Evolutionary conservation across 2,797 vertebrate genomes (phyloP), one percentile per base, ranked within the genome.

Genomic region (Coccyzus lansbergi): DNA sequence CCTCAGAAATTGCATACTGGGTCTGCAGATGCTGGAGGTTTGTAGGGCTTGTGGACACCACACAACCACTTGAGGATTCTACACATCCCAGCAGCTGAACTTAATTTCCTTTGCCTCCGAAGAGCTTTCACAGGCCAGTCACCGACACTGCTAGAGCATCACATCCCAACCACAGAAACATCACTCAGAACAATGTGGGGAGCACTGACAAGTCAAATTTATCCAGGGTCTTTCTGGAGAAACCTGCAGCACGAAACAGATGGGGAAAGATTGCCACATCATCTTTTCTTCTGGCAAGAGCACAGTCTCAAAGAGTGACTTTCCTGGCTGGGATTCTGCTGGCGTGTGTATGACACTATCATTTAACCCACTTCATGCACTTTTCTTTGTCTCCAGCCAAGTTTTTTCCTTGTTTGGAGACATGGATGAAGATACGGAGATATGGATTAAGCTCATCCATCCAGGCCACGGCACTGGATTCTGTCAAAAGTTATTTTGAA

Each of bases 71-170:
- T 0, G 0, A 29, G 49, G 58, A 31, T n/a, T 33, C 42, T 29
- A 6, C 26, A 42, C 1, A 0, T 4, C 34, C 14, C 2, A 1
- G 42, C 68, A 65, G 28, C 55, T 60, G 60, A 4, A 6, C 42
- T 58, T 33, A n/a, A n/a, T n/a, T 0, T 15, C 7, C 22, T 65
- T 5, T 1, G 7, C 5, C 10, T 7, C 9, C 3, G 0, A 2
- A 77, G 25, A 31, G 11, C 44, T 74, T 34, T 36, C 64, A 29
- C 0, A 1, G 28, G 10, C 14, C 14, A 2, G 2, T 29, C 6
- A 1, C 53, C 17, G 46, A 12, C 46, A 8, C 26, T 31, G 49
- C 31, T 19, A 55, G 18, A 72, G 28, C 63, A 29, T 60, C 81
- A 10, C 46, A 44, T 31, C 52, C 38, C 0, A 0, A 31, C 13